phyloP scores from a whole-genome alignment of 2,888 invertebrate genomes.

The Strigamia crassipes region DNA sequence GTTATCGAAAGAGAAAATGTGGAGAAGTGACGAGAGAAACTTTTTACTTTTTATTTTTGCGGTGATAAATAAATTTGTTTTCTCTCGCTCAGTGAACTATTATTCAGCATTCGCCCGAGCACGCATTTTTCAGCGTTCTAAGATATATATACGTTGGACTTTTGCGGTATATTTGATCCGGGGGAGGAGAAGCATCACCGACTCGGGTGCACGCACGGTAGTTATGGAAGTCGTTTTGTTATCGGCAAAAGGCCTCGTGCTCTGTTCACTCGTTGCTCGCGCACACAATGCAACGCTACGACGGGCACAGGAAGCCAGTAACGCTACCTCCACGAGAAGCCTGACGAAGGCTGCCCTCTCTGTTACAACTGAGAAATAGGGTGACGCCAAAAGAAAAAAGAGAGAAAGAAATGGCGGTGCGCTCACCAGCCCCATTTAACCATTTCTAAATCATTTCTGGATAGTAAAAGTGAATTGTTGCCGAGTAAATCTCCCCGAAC shows the following conservation, averaged over 20 bases:
- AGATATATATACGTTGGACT: slow-evolving; percentile 9
- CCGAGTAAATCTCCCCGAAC: not conserved
- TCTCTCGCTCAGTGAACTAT: slow-evolving; percentile 12
- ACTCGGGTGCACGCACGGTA: slow-evolving; percentile 16
- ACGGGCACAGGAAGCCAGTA: slow-evolving; percentile 29
- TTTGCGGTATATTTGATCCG: slow-evolving; percentile 34
- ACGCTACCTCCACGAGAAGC: slow-evolving; percentile 20
- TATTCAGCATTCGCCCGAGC: not conserved
- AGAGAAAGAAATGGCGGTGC: slow-evolving; percentile 10
- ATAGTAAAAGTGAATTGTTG: not conserved
- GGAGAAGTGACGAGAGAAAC: not conserved
- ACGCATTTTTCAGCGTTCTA: slow-evolving; percentile 14
- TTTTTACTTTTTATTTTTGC: not conserved
- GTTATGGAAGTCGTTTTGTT: slow-evolving; percentile 32
- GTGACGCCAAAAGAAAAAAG: not conserved
- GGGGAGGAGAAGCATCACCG: slow-evolving; percentile 19
- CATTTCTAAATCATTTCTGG: slow-evolving; percentile 18
- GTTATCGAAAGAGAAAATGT: not conserved
- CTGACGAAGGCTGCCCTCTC: slow-evolving; percentile 16
- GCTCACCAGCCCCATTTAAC: not conserved
- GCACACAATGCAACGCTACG: slow-evolving; percentile 26
- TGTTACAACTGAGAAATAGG: slow-evolving; percentile 32
- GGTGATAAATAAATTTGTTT: slow-evolving; percentile 33
- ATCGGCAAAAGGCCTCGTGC: slow-evolving; percentile 24
- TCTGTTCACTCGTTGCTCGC: slow-evolving; percentile 33